Evolutionary conservation across 2,888 invertebrate genomes (phyloP).

Genomic region (Melieria picta): DNA sequence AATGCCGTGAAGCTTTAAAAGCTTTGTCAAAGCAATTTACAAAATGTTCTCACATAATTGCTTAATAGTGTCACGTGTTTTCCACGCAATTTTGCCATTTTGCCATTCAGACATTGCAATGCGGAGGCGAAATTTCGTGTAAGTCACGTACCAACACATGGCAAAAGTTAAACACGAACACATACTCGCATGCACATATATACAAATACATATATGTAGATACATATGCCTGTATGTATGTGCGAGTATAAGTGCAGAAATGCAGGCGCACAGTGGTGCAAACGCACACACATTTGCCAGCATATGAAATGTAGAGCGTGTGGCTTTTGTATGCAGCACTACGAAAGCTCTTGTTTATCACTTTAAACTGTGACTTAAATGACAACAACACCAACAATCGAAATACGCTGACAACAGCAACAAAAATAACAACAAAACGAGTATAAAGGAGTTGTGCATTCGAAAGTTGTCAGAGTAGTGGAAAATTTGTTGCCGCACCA

Average conservation of each 20-base stretch:
- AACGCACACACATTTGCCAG: not conserved
- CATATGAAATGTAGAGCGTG: not conserved
- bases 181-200: not conserved
- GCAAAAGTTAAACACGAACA: conserved; percentile 12
- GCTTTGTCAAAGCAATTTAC: conserved; percentile 34
- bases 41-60: conserved; percentile 40
- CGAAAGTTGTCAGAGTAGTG: not conserved
- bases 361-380: conserved; percentile 36
- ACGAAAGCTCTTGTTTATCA: conserved; percentile 32
- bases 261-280: conserved; percentile 1
- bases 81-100: conserved; percentile 35
- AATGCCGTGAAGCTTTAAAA: conserved; percentile 30
- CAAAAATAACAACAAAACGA: conserved; percentile 1
- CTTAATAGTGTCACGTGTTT: conserved; percentile 40
- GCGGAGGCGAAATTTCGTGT: not conserved
- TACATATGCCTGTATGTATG: not conserved
- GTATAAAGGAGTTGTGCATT: conserved; percentile 10
- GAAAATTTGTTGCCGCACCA: not conserved
- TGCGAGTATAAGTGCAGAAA: not conserved
- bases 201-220: conserved; percentile 3
- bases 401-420: conserved; percentile 3
- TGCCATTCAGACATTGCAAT: conserved; percentile 1
- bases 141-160: conserved; percentile 2
- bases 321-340: not conserved
- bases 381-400: conserved; percentile 18